Conservation (phyloP, 2,113 vertebrate genomes). For the Oryzias celebensis region DNA sequence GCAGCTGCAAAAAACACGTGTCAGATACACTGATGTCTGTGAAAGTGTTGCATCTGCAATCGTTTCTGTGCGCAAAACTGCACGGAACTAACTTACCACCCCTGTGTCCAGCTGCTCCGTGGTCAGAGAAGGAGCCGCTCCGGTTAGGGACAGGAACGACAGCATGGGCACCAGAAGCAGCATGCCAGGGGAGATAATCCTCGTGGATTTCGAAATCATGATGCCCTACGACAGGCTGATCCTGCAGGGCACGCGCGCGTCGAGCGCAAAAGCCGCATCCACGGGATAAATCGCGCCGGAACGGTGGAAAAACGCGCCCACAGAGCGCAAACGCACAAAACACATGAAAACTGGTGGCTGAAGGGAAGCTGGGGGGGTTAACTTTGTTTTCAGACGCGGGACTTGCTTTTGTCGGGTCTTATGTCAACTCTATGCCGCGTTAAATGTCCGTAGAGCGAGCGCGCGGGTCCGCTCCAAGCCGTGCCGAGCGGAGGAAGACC, state of each 20-base stretch:
- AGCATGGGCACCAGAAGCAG: conserved; percentile 57
- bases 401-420: neutral
- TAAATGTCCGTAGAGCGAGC: conserved; percentile 26
- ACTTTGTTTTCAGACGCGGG: neutral
- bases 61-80: neutral
- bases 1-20: no score
- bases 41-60: no score
- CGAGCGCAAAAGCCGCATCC: conserved; percentile 59
- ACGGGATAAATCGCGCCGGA: conserved; percentile 40
- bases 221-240: conserved; percentile 57
- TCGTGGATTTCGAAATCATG: conserved; percentile 61
- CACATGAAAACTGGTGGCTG: conserved; percentile 34
- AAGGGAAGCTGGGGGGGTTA: neutral
- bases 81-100: conserved; percentile 82
- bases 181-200: conserved; percentile 73
- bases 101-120: conserved; percentile 85
- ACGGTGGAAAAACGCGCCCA: conserved; percentile 11
- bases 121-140: conserved; percentile 74
- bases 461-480: conserved; percentile 20
- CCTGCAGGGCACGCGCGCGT: conserved; percentile 58
- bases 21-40: no score
- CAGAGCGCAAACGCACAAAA: conserved; percentile 64
- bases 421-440: conserved; percentile 27
- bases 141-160: conserved; percentile 62
- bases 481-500: conserved; percentile 30